A percentile compares a stretch with the other conserved stretches of the same genome.
Conservation (phyloP, 2,113 vertebrate species). For the Oryzias woworae region DNA sequence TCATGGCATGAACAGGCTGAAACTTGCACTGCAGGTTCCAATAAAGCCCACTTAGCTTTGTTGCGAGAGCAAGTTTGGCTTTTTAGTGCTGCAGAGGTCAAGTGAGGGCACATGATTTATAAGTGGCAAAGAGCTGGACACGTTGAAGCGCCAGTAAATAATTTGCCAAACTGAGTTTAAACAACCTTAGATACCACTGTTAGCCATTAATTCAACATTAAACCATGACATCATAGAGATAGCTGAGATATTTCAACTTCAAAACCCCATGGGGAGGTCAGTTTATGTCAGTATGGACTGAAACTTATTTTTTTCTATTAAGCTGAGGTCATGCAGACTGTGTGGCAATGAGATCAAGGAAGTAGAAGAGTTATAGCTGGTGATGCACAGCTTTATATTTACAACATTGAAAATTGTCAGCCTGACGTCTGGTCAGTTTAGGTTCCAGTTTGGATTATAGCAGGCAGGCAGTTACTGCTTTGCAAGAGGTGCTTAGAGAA, state of each 20-base stretch:
- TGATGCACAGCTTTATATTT: conserved; percentile 27
- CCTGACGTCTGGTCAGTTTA: too few species aligned
- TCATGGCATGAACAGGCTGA: conserved; percentile 8
- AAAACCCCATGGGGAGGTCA: conserved; percentile 36
- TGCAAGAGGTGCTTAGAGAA: not conserved
- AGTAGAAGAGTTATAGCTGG: conserved; percentile 37
- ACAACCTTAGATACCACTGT: conserved; percentile 46
- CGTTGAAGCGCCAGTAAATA: conserved; percentile 61
- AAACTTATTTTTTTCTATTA: conserved; percentile 27
- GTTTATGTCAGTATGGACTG: conserved; percentile 28
- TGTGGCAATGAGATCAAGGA: conserved; percentile 47
- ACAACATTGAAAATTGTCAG: conserved; percentile 13
- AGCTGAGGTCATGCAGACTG: conserved; percentile 49
- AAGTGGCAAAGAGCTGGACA: conserved; percentile 42
- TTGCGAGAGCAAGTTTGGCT: conserved; percentile 35
- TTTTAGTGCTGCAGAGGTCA: conserved; percentile 53
- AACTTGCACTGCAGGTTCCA: conserved; percentile 28
- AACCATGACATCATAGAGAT: conserved; percentile 73
- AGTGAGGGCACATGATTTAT: conserved; percentile 62
- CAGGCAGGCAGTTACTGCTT: too few species aligned
- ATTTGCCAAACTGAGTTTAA: conserved; percentile 44
- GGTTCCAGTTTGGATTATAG: too few species aligned
- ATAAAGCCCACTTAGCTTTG: conserved; percentile 40
- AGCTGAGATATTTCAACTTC: conserved; percentile 53
- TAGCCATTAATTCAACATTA: conserved; percentile 64